These are phyloP conservation scores for Volucella inanis DNA, from an alignment of 2,888 invertebrate species.

Conservation along the genomic window DNA sequence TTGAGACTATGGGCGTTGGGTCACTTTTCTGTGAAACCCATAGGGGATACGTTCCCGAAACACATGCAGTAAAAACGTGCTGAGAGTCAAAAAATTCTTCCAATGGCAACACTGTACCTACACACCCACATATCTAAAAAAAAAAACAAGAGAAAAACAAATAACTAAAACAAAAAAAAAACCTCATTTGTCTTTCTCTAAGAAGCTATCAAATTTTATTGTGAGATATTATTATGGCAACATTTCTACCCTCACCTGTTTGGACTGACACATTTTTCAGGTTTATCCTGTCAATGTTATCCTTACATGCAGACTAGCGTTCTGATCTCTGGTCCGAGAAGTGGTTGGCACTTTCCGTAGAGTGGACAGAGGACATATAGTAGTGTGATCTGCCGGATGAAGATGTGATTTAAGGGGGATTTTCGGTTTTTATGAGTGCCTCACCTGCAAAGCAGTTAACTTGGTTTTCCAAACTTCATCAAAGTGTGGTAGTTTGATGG, in stretches of 20 bases:
- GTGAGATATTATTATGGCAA: conserved; percentile 67
- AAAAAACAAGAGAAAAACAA: too few species aligned
- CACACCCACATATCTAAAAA: too few species aligned
- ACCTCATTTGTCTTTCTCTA: conserved; percentile 62
- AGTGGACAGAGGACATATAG: conserved; percentile 45
- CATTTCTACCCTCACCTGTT: conserved; percentile 64
- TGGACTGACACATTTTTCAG: conserved; percentile 61
- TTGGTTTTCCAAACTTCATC: conserved; percentile 56
- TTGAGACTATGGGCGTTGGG: too few species aligned
- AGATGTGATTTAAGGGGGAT: conserved; percentile 66
- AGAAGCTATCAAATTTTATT: conserved; percentile 74
- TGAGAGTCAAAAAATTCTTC: too few species aligned
- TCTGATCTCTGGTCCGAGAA: conserved; percentile 26
- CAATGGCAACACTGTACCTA: too few species aligned
- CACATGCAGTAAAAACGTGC: too few species aligned
- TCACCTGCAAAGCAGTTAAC: conserved; percentile 66
- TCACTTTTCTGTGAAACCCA: too few species aligned
- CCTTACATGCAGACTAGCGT: conserved; percentile 7
- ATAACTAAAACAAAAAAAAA: conserved; percentile 27
- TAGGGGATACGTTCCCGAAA: too few species aligned
- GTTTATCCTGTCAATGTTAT: conserved; percentile 59
- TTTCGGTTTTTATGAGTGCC: conserved; percentile 68
- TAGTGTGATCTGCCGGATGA: conserved; percentile 24
- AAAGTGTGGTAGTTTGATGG: conserved; percentile 2
- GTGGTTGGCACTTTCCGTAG: conserved; percentile 34